phyloP scores from a whole-genome alignment of 2,888 invertebrate species.

The Harpalus rufipes region DNA sequence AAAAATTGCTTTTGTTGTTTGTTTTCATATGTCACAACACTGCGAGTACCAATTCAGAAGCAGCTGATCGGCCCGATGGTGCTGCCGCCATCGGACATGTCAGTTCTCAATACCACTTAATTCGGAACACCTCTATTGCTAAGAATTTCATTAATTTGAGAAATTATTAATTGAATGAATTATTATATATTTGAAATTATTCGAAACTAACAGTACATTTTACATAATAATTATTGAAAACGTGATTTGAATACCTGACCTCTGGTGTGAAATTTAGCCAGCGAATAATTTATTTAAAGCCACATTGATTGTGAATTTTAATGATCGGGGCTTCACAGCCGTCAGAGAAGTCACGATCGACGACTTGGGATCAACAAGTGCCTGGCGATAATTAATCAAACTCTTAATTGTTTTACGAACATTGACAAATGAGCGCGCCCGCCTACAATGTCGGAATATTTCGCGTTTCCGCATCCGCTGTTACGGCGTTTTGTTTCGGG shows the following conservation, averaged over 20 bases:
- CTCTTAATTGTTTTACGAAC: constrained; percentile 58
- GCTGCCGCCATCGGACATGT: too few species aligned
- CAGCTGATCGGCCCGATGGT: too few species aligned
- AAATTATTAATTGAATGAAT: too few species aligned
- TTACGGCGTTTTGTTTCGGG: constrained; percentile 31
- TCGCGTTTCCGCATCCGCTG: constrained; percentile 44
- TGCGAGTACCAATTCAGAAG: too few species aligned
- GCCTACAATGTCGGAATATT: constrained; percentile 46
- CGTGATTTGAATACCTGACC: neutral
- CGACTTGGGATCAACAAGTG: constrained; percentile 45
- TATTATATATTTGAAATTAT: too few species aligned
- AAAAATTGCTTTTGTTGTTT: too few species aligned
- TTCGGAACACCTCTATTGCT: too few species aligned
- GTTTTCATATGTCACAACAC: too few species aligned
- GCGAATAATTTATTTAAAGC: constrained; percentile 10
- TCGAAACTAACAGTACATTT: neutral
- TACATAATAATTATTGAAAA: neutral
- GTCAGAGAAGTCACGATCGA: constrained; percentile 25
- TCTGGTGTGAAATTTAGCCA: neutral
- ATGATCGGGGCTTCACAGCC: constrained; percentile 1
- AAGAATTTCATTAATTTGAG: too few species aligned
- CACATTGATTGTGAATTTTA: constrained; percentile 29
- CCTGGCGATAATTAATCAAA: constrained; percentile 58
- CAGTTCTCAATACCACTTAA: too few species aligned
- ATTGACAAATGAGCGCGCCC: constrained; percentile 59